These are phyloP conservation scores for Chelon labrosus DNA, from an alignment of 2,797 vertebrate genomes.

Conservation along the genomic window DNA sequence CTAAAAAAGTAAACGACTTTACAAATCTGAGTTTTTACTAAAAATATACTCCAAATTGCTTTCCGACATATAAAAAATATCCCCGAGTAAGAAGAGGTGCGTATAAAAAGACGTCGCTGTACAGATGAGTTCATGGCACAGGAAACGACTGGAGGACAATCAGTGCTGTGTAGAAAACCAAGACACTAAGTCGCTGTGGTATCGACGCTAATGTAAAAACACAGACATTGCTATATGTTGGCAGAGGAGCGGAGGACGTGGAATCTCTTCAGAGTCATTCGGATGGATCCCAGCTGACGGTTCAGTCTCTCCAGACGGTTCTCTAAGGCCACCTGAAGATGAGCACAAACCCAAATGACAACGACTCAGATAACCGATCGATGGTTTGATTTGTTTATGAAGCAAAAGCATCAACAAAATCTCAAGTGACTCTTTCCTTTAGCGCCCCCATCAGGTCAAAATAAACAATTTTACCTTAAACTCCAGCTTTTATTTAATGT, in stretches of 20 bases:
- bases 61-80: conserved; percentile 76
- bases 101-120: conserved; percentile 68
- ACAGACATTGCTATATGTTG: conserved; percentile 86
- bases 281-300: conserved; percentile 92
- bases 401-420: too few relatives aligned
- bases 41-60: conserved; percentile 83
- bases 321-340: conserved; percentile 91
- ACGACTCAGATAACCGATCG: background rate
- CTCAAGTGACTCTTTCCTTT: too few relatives aligned
- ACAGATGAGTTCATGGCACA: conserved; percentile 64
- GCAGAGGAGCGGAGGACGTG: conserved; percentile 93
- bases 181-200: conserved; percentile 47
- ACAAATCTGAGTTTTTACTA: conserved; percentile 79
- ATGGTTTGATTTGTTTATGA: too few relatives aligned
- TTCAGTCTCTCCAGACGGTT: conserved; percentile 94
- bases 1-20: conserved; percentile 83
- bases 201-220: conserved; percentile 57
- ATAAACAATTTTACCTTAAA: too few relatives aligned
- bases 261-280: conserved; percentile 96
- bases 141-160: conserved; percentile 54
- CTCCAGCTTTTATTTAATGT: too few relatives aligned
- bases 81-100: conserved; percentile 70
- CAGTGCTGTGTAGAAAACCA: conserved; percentile 53
- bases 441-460: too few relatives aligned
- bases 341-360: background rate